These are phyloP conservation scores for Oncorhynchus kisutch DNA, from an alignment of 2,113 vertebrate species.

Conservation along the genomic window DNA sequence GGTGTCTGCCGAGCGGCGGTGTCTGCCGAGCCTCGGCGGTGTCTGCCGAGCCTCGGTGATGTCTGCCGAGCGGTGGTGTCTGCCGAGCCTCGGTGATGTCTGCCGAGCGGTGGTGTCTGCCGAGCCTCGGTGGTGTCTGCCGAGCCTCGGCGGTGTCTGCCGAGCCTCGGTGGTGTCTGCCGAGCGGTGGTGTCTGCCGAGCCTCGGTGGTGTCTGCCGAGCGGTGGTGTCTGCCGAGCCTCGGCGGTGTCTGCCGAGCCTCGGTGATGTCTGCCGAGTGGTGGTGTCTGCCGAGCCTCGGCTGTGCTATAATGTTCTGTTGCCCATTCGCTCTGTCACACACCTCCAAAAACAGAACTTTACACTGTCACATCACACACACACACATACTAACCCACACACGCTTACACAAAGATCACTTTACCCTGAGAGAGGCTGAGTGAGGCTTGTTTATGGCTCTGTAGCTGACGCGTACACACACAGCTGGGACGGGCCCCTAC, in stretches of 20 bases:
- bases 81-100: background rate
- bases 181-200: background rate
- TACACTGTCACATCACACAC: background rate
- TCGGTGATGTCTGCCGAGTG: no score
- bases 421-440: no score
- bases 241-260: background rate
- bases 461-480: no score
- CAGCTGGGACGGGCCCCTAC: no score
- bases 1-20: background rate
- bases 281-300: background rate
- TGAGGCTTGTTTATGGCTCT: no score
- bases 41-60: background rate
- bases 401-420: no score
- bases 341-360: background rate
- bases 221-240: background rate
- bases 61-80: background rate
- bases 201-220: background rate
- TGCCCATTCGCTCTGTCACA: constrained; percentile 29
- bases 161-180: no score
- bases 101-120: background rate
- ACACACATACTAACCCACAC: no score
- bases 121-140: no score
- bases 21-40: background rate
- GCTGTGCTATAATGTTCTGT: constrained; percentile 5
- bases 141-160: no score